Evolutionary conservation across 1,140 invertebrate species (phyloP).

Genomic region (Acyrthosiphon pisum): DNA sequence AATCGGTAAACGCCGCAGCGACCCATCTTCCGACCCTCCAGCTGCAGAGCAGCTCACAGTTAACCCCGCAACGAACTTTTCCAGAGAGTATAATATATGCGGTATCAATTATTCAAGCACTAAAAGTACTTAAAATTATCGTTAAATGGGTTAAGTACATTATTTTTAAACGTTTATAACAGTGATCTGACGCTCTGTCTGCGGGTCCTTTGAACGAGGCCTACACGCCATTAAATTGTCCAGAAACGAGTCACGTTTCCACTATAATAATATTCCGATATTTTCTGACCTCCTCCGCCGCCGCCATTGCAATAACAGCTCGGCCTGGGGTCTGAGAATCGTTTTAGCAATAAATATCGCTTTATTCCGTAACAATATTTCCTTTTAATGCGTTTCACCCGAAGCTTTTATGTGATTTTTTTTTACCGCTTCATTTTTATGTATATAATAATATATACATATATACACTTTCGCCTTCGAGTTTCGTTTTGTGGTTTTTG

Average conservation of each 20-base stretch:
- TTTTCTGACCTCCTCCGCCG: neutral
- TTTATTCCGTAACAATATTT: slow-evolving; percentile 38
- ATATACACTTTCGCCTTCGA: neutral
- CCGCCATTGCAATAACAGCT: slow-evolving; percentile 6
- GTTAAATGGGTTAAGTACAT: neutral
- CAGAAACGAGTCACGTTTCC: slow-evolving; percentile 42
- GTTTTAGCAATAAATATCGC: slow-evolving; percentile 53
- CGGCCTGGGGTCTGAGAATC: slow-evolving; percentile 8
- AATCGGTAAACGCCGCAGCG: neutral
- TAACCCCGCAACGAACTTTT: neutral
- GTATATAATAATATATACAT: neutral
- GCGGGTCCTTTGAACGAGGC: neutral
- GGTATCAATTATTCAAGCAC: neutral
- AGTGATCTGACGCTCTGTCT: neutral
- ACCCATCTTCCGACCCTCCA: neutral
- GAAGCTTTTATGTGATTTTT: slow-evolving; percentile 51
- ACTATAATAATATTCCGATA: slow-evolving; percentile 41
- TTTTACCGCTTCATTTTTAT: slow-evolving; percentile 30
- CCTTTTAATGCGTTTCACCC: slow-evolving; percentile 52
- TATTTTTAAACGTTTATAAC: neutral
- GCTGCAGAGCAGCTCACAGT: too few species aligned
- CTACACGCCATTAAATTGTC: slow-evolving; percentile 6
- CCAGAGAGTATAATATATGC: neutral
- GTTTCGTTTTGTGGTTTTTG: slow-evolving; percentile 31
- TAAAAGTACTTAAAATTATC: neutral